Percentiles rank a stretch among this genome's conserved stretches.
phyloP scores from a whole-genome alignment of 2,113 vertebrate species.

The Reinhardtius hippoglossoides region DNA sequence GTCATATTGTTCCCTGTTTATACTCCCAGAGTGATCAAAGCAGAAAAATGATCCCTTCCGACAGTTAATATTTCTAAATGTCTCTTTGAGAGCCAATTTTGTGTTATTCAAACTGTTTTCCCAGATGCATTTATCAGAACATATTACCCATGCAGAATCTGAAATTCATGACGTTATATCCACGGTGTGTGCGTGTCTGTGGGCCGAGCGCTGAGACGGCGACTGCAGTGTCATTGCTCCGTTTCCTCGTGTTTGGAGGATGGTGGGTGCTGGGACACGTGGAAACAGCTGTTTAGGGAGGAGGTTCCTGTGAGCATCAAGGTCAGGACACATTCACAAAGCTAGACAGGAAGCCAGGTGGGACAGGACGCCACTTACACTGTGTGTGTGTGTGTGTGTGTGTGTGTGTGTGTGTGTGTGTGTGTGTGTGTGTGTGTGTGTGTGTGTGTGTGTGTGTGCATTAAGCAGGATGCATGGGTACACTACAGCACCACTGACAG shows the following conservation, averaged over 20 bases:
- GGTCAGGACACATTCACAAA: slow-evolving; percentile 65
- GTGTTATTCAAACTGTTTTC: slow-evolving; percentile 50
- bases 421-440: too few species aligned
- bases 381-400: slow-evolving; percentile 19
- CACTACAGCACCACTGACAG: slow-evolving; percentile 9
- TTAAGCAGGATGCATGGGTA: slow-evolving; percentile 15
- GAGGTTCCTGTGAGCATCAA: slow-evolving; percentile 69
- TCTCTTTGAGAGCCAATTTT: slow-evolving; percentile 38
- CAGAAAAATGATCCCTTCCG: slow-evolving; percentile 40
- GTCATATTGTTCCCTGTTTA: slow-evolving; percentile 70
- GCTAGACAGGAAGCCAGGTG: slow-evolving; percentile 69
- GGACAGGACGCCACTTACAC: slow-evolving; percentile 31
- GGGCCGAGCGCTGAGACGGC: slow-evolving; percentile 19
- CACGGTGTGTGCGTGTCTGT: slow-evolving; percentile 8
- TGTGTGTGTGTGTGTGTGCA: slow-evolving; percentile 12
- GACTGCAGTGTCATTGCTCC: slow-evolving; percentile 20
- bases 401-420: too few species aligned
- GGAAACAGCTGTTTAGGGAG: slow-evolving; percentile 78
- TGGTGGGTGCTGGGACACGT: slow-evolving; percentile 43
- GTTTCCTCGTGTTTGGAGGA: slow-evolving; percentile 53
- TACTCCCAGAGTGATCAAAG: slow-evolving; percentile 58
- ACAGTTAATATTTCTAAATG: slow-evolving; percentile 64
- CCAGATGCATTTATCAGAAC: slow-evolving; percentile 34
- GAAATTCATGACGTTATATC: slow-evolving; percentile 54
- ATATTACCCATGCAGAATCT: slow-evolving; percentile 33